phyloP scores from a whole-genome alignment of 2,888 invertebrate species.

The Blomia tropicalis region DNA sequence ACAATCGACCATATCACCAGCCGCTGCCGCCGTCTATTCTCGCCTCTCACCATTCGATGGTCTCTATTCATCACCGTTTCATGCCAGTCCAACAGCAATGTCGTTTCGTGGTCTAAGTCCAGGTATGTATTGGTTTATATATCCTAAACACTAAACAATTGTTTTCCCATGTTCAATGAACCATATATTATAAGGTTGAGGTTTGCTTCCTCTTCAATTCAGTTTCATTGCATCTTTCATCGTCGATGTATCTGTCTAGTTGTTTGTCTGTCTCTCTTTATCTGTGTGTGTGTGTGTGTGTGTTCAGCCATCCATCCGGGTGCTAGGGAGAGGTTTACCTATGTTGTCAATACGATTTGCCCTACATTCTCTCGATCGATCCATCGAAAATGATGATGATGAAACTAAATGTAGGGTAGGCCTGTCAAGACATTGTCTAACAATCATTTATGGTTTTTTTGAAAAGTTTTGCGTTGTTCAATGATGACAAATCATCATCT shows the following conservation, averaged over 20 bases:
- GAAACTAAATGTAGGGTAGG: neutral
- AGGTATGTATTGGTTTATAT: neutral
- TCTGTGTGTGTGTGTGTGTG: neutral
- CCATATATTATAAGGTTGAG: no score
- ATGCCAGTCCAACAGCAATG: constrained; percentile 19
- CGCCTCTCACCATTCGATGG: constrained; percentile 20
- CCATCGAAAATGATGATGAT: neutral
- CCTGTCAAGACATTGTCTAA: no score
- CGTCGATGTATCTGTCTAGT: no score
- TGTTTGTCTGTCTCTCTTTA: neutral
- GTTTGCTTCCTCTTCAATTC: no score
- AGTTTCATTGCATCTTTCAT: no score
- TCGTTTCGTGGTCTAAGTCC: constrained; percentile 24
- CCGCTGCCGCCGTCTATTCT: constrained; percentile 2
- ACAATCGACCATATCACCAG: neutral
- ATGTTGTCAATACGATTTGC: no score
- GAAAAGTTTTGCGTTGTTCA: neutral
- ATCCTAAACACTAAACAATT: neutral
- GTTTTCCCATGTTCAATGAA: neutral
- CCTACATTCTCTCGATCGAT: constrained; percentile 7
- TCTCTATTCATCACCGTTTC: constrained; percentile 19
- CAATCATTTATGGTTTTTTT: no score
- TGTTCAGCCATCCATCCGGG: constrained; percentile 6
- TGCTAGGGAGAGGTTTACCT: constrained; percentile 6
- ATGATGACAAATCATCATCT: no score